A percentile compares a stretch with the other conserved stretches of the same genome.
Evolutionary conservation across 2,888 invertebrate species (phyloP).

Genomic region (Heliconius ethilla): DNA sequence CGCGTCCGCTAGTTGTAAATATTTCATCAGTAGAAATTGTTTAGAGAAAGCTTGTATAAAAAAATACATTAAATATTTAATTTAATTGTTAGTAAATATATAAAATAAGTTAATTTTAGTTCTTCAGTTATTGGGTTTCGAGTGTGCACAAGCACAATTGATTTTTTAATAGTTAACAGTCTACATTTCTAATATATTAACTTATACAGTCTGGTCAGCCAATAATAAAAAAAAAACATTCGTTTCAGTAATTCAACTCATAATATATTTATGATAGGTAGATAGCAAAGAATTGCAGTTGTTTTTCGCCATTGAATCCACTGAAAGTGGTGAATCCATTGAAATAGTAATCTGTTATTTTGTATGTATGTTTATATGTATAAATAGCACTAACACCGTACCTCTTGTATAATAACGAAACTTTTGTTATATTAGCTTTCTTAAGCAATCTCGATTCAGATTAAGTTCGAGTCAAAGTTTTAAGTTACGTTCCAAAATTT

Average conservation of each 20-base stretch:
- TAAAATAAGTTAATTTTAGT: too few relatives aligned
- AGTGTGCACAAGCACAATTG: too few relatives aligned
- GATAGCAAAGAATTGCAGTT: neutral
- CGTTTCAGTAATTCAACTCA: neutral
- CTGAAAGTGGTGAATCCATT: neutral
- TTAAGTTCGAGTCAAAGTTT: conserved; percentile 19
- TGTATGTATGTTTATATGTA: neutral
- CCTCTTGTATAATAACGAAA: neutral
- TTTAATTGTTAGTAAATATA: too few relatives aligned
- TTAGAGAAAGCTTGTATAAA: too few relatives aligned
- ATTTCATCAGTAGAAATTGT: too few relatives aligned
- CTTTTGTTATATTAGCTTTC: neutral
- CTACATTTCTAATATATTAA: neutral
- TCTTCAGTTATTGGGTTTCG: too few relatives aligned
- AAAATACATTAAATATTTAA: too few relatives aligned
- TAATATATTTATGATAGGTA: neutral
- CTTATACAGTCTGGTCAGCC: neutral
- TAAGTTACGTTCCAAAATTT: conserved; percentile 17
- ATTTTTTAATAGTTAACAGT: too few relatives aligned
- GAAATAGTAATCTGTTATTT: neutral
- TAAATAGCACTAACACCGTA: neutral
- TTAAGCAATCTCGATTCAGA: conserved; percentile 13
- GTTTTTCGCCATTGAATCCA: neutral
- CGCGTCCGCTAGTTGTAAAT: too few relatives aligned
- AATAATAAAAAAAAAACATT: neutral